phyloP scores from a whole-genome alignment of 2,797 vertebrate genomes.

The Lepidocolaptes lacrymiger region DNA sequence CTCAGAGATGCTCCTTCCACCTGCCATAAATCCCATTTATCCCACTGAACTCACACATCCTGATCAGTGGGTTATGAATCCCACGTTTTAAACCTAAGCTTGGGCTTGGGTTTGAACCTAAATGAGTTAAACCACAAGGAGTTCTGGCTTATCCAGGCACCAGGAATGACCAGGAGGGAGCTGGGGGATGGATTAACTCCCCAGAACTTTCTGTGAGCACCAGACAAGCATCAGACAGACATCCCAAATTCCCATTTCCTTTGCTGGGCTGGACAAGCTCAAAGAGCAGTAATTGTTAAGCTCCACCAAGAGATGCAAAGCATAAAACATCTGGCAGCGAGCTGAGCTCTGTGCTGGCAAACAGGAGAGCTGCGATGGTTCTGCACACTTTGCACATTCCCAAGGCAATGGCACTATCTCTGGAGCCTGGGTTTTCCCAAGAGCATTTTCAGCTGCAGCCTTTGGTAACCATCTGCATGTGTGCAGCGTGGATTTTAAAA shows the following conservation, averaged over 20 bases:
- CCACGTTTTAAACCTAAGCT: background rate
- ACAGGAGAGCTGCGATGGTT: conserved; percentile 23
- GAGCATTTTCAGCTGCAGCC: conserved; percentile 52
- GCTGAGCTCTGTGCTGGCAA: background rate
- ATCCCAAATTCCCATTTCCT: background rate
- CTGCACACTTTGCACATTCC: conserved; percentile 46
- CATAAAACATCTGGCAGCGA: conserved; percentile 49
- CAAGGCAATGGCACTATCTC: conserved; percentile 61
- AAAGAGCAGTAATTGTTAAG: background rate
- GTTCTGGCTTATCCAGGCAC: background rate
- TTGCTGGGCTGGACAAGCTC: background rate
- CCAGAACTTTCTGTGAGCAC: background rate
- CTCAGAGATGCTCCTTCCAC: background rate
- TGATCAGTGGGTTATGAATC: background rate
- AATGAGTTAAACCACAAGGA: rapidly evolving
- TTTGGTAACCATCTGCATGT: conserved; percentile 63
- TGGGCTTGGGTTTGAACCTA: background rate
- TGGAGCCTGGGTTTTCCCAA: conserved; percentile 29
- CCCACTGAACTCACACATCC: rapidly evolving
- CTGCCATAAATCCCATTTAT: background rate
- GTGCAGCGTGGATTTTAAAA: conserved; percentile 42
- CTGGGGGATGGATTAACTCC: background rate
- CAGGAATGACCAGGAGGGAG: background rate
- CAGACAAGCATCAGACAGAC: background rate
- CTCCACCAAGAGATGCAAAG: background rate